These are phyloP conservation scores for Cephus cinctus DNA, from an alignment of 1,140 invertebrate genomes.

Conservation along the genomic window DNA sequence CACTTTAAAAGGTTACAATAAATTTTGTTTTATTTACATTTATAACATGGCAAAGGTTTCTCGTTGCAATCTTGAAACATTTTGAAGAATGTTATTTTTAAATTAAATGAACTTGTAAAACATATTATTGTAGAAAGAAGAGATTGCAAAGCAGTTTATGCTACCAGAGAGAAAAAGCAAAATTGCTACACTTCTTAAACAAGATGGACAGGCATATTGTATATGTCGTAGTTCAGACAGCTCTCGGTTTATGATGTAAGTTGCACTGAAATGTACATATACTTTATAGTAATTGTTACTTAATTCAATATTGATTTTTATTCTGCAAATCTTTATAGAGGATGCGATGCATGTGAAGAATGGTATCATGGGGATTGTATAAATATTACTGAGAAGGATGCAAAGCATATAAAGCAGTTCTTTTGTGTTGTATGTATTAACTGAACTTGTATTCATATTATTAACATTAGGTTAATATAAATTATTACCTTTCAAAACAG, in stretches of 20 bases:
- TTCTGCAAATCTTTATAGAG: constrained; percentile 57
- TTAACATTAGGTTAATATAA: background rate
- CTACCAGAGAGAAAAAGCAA: constrained; percentile 89
- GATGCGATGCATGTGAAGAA: constrained; percentile 95
- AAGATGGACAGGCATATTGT: constrained; percentile 89
- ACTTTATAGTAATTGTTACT: background rate
- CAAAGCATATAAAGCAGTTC: constrained; percentile 91
- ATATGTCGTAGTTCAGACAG: constrained; percentile 92
- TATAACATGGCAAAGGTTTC: background rate
- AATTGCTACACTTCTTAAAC: constrained; percentile 83
- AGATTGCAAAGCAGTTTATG: constrained; percentile 87
- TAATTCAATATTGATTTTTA: background rate
- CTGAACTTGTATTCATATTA: constrained; percentile 4
- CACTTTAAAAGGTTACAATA: background rate
- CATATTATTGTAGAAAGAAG: constrained; percentile 74
- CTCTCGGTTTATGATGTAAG: constrained; percentile 95
- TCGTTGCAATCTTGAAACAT: background rate
- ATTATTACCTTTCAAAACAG: background rate
- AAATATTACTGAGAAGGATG: constrained; percentile 88
- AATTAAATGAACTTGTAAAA: background rate
- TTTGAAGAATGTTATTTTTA: background rate
- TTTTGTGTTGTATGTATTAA: constrained; percentile 69
- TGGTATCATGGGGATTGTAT: constrained; percentile 99
- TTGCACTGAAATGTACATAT: constrained; percentile 15
- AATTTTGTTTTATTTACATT: background rate